A percentile compares a stretch with the other conserved stretches of the same genome.
Evolutionary conservation across 2,888 invertebrate genomes (phyloP).

Genomic region (Meiosimyza decipiens): DNA sequence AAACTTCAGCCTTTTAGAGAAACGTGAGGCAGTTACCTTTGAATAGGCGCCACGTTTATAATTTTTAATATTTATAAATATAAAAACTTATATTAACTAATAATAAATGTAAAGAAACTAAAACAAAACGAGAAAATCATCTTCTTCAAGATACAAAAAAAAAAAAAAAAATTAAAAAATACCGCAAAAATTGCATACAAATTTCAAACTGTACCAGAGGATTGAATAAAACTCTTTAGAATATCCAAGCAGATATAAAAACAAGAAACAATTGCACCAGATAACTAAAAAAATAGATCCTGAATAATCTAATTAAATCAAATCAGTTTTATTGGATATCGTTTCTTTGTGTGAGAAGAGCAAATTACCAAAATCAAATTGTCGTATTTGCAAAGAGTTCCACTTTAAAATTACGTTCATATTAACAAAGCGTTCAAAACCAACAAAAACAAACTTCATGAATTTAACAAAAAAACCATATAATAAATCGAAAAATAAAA

Average conservation of each 20-base stretch:
- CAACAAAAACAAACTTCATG: conserved; percentile 62
- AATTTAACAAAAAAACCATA: conserved; percentile 58
- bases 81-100: conserved; percentile 45
- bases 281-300: too few relatives aligned
- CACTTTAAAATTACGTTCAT: conserved; percentile 26
- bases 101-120: conserved; percentile 44
- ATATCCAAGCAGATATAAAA: not conserved
- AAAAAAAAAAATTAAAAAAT: conserved; percentile 45
- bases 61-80: conserved; percentile 39
- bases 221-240: conserved; percentile 2
- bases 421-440: conserved; percentile 27
- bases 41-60: conserved; percentile 46
- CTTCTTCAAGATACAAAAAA: conserved; percentile 44
- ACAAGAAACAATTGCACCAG: not conserved
- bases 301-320: conserved; percentile 32
- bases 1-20: conserved; percentile 96
- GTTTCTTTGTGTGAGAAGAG: conserved; percentile 6
- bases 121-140: conserved; percentile 40
- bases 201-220: conserved; percentile 36
- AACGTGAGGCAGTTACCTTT: conserved; percentile 77
- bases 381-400: conserved; percentile 14
- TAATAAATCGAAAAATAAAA: conserved; percentile 58
- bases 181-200: conserved; percentile 42
- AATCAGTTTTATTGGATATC: conserved; percentile 27
- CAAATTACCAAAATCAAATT: conserved; percentile 18